phyloP scores from a whole-genome alignment of 2,888 invertebrate species.

The Aquatica leii region DNA sequence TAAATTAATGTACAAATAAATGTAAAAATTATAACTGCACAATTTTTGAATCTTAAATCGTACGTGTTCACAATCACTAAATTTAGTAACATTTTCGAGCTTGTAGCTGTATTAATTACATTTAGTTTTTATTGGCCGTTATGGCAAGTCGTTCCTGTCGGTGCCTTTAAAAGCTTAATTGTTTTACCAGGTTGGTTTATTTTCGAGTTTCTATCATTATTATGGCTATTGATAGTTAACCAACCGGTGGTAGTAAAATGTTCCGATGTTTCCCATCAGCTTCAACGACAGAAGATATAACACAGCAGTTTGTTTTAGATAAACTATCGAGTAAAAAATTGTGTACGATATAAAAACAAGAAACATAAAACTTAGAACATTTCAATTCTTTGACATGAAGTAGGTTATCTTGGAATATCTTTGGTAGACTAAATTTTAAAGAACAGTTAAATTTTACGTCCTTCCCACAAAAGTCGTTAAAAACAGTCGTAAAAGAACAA shows the following conservation, averaged over 20 bases:
- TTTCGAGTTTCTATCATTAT: background rate
- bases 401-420: constrained; percentile 35
- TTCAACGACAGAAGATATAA: constrained; percentile 25
- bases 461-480: constrained; percentile 32
- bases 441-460: constrained; percentile 32
- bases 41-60: no score
- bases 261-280: constrained; percentile 27
- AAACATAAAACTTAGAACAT: constrained; percentile 34
- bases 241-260: constrained; percentile 26
- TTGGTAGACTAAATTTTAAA: constrained; percentile 31
- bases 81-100: no score
- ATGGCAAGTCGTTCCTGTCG: no score
- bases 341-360: constrained; percentile 17
- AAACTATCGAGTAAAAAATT: constrained; percentile 18
- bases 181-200: constrained; percentile 1
- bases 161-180: constrained; percentile 16
- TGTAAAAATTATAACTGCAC: no score
- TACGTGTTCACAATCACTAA: no score
- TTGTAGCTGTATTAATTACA: no score
- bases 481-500: constrained; percentile 24
- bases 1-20: no score
- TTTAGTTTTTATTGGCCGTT: no score
- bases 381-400: constrained; percentile 34
- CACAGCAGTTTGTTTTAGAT: constrained; percentile 21
- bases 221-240: background rate